Evolutionary conservation across 2,888 invertebrate genomes (phyloP).

Genomic region (Chrysolina oricalcia): DNA sequence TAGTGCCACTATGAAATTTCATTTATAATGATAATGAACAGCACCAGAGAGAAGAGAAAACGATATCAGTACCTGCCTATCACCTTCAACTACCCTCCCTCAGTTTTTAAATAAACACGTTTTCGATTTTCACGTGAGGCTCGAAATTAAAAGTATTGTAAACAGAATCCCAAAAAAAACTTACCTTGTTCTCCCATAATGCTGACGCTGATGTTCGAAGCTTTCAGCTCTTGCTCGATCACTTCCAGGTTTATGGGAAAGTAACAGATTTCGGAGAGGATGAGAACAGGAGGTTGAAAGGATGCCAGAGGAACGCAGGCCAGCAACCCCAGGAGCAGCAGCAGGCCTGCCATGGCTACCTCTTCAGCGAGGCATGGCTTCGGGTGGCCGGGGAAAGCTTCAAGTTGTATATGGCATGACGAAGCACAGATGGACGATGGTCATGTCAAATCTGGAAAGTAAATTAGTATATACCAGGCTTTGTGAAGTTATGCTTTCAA

Average conservation of each 20-base stretch:
- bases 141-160: too few species aligned
- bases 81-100: too few species aligned
- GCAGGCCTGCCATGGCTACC: constrained; percentile 72
- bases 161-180: constrained; percentile 48
- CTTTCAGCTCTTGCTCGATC: constrained; percentile 77
- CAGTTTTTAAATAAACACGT: too few species aligned
- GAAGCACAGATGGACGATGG: not conserved
- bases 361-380: constrained; percentile 67
- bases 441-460: constrained; percentile 33
- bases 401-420: constrained; percentile 29
- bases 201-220: constrained; percentile 72
- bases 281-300: constrained; percentile 73
- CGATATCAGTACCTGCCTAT: too few species aligned
- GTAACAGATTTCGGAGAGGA: constrained; percentile 70
- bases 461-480: not conserved
- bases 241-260: constrained; percentile 77
- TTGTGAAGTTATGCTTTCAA: not conserved
- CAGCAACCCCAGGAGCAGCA: constrained; percentile 76
- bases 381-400: constrained; percentile 42
- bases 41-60: too few species aligned
- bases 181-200: constrained; percentile 68
- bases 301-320: constrained; percentile 73
- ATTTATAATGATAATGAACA: too few species aligned
- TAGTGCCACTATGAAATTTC: too few species aligned
- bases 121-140: too few species aligned